A percentile compares a stretch with the other conserved stretches of the same genome.
Conservation (phyloP, 2,888 invertebrate species). For the Amitus sp. region DNA sequence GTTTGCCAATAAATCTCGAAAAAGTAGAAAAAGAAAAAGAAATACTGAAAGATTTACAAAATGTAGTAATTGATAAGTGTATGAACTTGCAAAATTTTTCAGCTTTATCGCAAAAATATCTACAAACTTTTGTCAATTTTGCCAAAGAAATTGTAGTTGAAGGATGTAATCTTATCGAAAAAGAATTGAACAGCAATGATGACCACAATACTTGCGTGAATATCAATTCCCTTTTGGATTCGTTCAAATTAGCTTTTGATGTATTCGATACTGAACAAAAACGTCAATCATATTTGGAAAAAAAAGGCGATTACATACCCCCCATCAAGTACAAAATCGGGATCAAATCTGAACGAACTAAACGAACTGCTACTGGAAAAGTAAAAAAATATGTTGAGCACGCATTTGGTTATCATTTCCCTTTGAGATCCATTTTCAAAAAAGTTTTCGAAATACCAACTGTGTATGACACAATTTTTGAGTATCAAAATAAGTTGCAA, state of each 20-base stretch:
- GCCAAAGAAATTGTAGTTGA: neutral
- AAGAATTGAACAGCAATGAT: neutral
- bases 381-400: conserved; percentile 1
- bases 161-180: neutral
- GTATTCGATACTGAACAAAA: neutral
- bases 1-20: neutral
- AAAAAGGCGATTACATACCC: neutral
- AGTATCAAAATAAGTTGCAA: conserved; percentile 13
- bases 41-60: neutral
- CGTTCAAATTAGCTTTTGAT: neutral
- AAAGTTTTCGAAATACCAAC: conserved; percentile 21
- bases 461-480: conserved; percentile 5
- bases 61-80: neutral
- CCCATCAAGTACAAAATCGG: neutral
- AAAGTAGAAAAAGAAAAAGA: neutral
- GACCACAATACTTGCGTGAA: neutral
- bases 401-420: conserved; percentile 18
- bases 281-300: neutral
- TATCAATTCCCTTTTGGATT: neutral
- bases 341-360: neutral
- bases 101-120: neutral
- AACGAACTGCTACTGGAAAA: neutral
- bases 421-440: conserved; percentile 19
- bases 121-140: neutral
- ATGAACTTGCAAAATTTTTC: neutral